Percentiles rank a stretch among this genome's conserved stretches.
phyloP scores from a whole-genome alignment of 2,888 invertebrate genomes.

The Leptinotarsa peninsularis region DNA sequence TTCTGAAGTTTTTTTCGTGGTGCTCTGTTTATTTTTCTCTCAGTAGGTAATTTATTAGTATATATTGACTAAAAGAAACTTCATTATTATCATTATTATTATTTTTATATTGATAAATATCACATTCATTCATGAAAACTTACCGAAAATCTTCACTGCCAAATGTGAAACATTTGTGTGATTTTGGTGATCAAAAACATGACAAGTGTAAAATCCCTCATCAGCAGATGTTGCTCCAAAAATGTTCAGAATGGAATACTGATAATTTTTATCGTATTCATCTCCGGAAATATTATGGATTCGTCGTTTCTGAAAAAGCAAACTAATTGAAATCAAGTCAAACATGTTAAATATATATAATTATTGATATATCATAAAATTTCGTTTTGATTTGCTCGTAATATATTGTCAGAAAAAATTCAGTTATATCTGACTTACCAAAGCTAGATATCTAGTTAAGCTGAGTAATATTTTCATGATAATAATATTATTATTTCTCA shows the following conservation, averaged over 20 bases:
- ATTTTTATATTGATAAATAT: too few species aligned
- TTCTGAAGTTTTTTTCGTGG: too few species aligned
- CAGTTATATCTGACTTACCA: too few species aligned
- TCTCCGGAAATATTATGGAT: neutral
- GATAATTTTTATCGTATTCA: slow-evolving; percentile 5
- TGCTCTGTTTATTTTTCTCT: too few species aligned
- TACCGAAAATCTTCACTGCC: slow-evolving; percentile 52
- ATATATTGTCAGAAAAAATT: too few species aligned
- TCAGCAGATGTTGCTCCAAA: slow-evolving; percentile 51
- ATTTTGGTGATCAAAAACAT: slow-evolving; percentile 56
- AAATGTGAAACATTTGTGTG: slow-evolving; percentile 41
- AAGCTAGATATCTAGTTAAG: too few species aligned
- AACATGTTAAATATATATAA: too few species aligned
- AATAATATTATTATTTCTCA: neutral
- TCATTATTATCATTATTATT: too few species aligned
- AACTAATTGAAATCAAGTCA: neutral
- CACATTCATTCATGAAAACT: slow-evolving; percentile 21
- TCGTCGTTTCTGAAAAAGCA: neutral
- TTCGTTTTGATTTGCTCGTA: too few species aligned
- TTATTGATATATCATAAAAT: too few species aligned
- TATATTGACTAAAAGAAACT: too few species aligned
- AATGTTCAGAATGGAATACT: slow-evolving; percentile 48
- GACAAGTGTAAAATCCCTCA: slow-evolving; percentile 59
- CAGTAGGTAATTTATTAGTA: too few species aligned
- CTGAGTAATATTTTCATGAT: neutral